Base-by-base conservation (phyloP, 1,140 invertebrate species). In the Aphelenchoides fujianensis region DNA sequence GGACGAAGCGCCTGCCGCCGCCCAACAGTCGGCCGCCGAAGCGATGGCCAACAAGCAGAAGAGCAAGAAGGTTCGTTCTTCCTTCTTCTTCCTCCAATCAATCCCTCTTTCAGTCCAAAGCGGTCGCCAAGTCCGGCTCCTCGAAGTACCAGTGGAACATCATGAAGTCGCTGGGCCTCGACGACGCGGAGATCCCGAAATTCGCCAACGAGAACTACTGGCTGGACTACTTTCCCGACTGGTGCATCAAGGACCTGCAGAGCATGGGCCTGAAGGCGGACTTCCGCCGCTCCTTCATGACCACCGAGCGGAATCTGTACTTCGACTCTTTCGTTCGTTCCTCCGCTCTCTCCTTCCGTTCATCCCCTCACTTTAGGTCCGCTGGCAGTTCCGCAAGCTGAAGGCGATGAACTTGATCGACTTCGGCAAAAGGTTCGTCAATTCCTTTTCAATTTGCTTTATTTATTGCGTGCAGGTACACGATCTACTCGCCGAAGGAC, bases 81-180 rank as follows among this genome's bases (percentile, higher is more conserved):
- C n/a, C n/a, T n/a, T n/a, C n/a, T n/a, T n/a, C n/a, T n/a, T n/a
- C n/a, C n/a, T n/a, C n/a, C n/a, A n/a, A n/a, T n/a, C n/a, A n/a
- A n/a, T n/a, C n/a, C n/a, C n/a, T n/a, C 66, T 62, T 81, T 67
- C 48, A 79, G 76, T 75, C 82, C 85, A 99, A 99, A 88, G 92
- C 92, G n/a, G 88, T 90, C 0, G 95, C 96, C 0, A 99, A 99
- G 87, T 87, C 91, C 12, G 93, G 91, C 0, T 80, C 86, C 5
- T 89, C 90, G 0, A 97, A 95, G 85, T 98, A 92, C 84, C 97
- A 99, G 83, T 99, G 96, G 96, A 91, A 98, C 85, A 99, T 99
- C 61, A 99, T 99, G 97, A 87, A 91, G 84, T 91, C 91, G 84
- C 86, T 98, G 59, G 95, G 95, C 0, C 85, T 99, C 1, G 82